Percentiles rank a stretch among this genome's conserved stretches.
Evolutionary conservation across 1,140 invertebrate genomes (phyloP).

Genomic region (Akabosia matsudoensis): DNA sequence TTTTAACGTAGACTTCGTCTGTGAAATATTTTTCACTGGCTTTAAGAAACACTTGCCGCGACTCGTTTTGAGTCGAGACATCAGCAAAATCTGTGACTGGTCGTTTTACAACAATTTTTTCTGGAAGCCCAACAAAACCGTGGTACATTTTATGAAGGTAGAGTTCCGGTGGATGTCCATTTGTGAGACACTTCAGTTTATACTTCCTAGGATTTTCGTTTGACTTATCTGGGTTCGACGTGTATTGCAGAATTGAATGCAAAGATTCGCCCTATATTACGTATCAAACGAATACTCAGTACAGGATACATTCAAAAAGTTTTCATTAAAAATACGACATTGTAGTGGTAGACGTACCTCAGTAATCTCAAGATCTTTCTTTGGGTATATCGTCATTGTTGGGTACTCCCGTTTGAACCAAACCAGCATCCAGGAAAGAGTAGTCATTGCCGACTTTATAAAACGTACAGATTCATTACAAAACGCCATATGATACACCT

Average conservation of each 20-base stretch:
- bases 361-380: constrained; percentile 31
- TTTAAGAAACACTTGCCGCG: constrained; percentile 4
- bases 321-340: too few relatives aligned
- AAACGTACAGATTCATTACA: constrained; percentile 4
- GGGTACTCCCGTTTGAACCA: constrained; percentile 64
- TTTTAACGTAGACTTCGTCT: constrained; percentile 65
- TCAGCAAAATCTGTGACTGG: constrained; percentile 30
- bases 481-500: not conserved
- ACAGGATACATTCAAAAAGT: not conserved
- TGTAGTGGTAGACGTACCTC: constrained; percentile 26
- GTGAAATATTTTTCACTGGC: constrained; percentile 62
- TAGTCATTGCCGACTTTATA: constrained; percentile 26
- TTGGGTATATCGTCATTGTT: constrained; percentile 29
- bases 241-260: constrained; percentile 43
- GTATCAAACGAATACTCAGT: not conserved
- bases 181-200: not conserved
- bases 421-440: constrained; percentile 49
- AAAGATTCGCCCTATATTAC: constrained; percentile 40
- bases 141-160: constrained; percentile 38
- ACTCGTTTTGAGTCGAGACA: constrained; percentile 18
- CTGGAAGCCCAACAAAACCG: constrained; percentile 36
- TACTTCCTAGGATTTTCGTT: not conserved
- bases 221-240: not conserved
- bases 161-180: constrained; percentile 9
- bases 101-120: constrained; percentile 26